Conservation (phyloP, 64 coral and sea anemone genomes). For the Stylophora pistillata region DNA sequence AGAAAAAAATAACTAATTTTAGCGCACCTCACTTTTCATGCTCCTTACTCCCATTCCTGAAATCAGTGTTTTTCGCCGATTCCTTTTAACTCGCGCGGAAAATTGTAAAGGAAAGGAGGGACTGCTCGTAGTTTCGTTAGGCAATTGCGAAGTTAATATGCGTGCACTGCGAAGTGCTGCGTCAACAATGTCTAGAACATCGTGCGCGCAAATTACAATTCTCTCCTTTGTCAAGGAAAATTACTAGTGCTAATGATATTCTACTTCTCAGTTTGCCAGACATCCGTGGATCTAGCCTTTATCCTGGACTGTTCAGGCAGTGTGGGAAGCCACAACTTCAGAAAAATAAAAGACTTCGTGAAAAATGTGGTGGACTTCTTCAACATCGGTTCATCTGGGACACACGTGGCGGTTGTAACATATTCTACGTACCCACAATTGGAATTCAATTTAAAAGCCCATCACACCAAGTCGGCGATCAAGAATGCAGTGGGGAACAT, state of each 20-base stretch:
- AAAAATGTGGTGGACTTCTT: conserved; percentile 94
- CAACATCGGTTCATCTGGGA: conserved; percentile 81
- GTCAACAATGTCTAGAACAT: no score
- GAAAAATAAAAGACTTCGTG: conserved; percentile 84
- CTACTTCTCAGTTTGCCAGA: conserved; percentile 85
- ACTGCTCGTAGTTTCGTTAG: no score
- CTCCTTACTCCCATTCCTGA: no score
- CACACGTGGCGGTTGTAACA: conserved; percentile 74
- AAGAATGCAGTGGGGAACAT: conserved; percentile 69
- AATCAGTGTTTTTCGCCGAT: no score
- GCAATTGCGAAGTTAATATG: no score
- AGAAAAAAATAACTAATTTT: no score
- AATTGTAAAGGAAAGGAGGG: no score
- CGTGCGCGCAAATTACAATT: no score
- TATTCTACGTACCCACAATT: conserved; percentile 45
- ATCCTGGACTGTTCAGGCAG: conserved; percentile 89
- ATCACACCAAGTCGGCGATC: conserved; percentile 72
- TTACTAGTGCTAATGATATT: not conserved
- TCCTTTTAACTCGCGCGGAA: no score
- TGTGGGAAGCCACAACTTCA: conserved; percentile 66
- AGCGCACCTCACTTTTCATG: no score
- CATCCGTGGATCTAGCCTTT: conserved; percentile 83
- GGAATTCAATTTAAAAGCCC: conserved; percentile 65
- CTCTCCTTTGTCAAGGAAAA: no score
- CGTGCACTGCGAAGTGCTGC: no score